phyloP scores from a whole-genome alignment of 92 coral and sea anemone genomes.

The Umimayanthus chanpuru region DNA sequence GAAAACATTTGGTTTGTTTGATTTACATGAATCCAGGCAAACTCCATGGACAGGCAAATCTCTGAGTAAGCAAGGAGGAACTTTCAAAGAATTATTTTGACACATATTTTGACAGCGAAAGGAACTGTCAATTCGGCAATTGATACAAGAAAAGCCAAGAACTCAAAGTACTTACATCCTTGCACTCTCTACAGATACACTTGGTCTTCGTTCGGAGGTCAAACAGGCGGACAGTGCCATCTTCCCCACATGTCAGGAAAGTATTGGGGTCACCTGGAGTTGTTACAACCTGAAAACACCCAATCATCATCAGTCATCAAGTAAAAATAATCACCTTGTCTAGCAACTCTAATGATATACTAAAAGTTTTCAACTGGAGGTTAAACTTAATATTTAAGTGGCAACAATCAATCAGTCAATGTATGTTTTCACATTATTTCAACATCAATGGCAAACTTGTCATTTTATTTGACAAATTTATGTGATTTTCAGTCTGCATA shows the following conservation, averaged over 20 bases:
- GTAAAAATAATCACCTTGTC: background rate
- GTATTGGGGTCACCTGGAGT: conserved; percentile 97
- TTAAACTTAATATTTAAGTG: no score
- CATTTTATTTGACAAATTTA: no score
- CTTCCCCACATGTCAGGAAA: conserved; percentile 95
- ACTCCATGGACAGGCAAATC: no score
- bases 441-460: background rate
- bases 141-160: background rate
- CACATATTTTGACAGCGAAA: background rate
- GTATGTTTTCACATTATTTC: background rate
- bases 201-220: conserved; percentile 91
- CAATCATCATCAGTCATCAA: background rate
- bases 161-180: conserved; percentile 74
- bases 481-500: no score
- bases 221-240: conserved; percentile 95
- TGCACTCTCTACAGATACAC: conserved; percentile 85
- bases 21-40: no score
- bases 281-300: conserved; percentile 74
- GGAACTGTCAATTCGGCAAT: no score
- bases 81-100: background rate
- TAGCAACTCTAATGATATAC: background rate
- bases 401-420: no score
- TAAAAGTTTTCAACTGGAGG: no score
- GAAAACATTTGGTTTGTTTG: background rate
- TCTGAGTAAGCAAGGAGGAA: background rate